Evolutionary conservation across 2,113 vertebrate species (phyloP).

Genomic region (Caretta caretta): DNA sequence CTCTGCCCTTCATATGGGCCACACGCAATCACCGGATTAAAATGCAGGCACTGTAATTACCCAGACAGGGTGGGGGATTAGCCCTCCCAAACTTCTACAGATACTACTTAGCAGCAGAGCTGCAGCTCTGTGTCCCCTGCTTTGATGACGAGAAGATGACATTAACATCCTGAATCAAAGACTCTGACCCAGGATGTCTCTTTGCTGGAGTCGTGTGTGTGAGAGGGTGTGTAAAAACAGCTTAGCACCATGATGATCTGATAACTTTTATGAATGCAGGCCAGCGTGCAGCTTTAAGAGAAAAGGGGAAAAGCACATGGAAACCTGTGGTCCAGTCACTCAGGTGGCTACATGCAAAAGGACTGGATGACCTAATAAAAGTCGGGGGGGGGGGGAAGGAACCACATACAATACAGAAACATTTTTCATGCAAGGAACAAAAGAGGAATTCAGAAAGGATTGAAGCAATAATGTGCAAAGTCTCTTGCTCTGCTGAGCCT

Average conservation of each 20-base stretch:
- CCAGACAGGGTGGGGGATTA: neutral
- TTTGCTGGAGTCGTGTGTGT: neutral
- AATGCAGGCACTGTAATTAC: neutral
- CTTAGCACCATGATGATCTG: neutral
- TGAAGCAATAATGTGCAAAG: neutral
- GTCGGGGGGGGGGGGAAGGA: neutral
- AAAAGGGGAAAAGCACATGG: neutral
- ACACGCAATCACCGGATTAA: neutral
- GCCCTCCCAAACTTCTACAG: neutral
- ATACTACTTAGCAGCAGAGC: neutral
- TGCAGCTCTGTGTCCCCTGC: neutral
- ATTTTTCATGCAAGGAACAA: neutral
- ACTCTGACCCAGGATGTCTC: accelerated
- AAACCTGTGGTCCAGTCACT: neutral
- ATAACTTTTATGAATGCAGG: neutral
- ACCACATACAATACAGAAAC: neutral
- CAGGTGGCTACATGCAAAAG: neutral
- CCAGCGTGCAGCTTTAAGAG: neutral
- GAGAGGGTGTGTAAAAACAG: accelerated
- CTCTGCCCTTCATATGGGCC: neutral
- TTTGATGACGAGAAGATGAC: neutral
- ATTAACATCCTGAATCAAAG: slow-evolving; percentile 26
- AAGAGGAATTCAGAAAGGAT: neutral
- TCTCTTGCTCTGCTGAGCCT: neutral
- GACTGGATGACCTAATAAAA: neutral